phyloP scores from a whole-genome alignment of 2,888 invertebrate genomes.

The Cheilosia vernalis region DNA sequence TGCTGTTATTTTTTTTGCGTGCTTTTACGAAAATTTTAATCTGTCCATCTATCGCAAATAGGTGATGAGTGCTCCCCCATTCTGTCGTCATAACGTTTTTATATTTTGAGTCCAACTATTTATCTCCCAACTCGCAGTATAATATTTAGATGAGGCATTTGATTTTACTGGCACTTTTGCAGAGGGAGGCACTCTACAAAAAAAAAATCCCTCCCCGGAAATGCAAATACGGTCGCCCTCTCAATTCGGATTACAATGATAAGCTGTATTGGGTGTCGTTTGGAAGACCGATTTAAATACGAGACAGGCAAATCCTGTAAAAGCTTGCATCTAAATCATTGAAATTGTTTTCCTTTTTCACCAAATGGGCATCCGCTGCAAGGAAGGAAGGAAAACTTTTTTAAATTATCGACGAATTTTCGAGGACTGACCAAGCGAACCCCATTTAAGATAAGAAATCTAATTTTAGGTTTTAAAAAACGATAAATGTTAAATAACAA shows the following conservation, averaged over 20 bases:
- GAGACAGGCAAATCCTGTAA: conserved; percentile 54
- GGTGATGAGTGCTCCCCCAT: neutral
- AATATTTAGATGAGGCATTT: conserved; percentile 19
- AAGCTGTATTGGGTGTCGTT: conserved; percentile 35
- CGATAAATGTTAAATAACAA: conserved; percentile 30
- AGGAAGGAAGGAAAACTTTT: neutral
- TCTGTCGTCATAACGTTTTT: conserved; percentile 12
- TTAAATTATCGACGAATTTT: conserved; percentile 1
- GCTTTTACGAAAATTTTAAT: conserved; percentile 38
- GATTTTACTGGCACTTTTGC: conserved; percentile 41
- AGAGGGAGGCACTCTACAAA: conserved; percentile 10
- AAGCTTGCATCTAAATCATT: conserved; percentile 50
- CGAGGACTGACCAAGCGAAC: conserved; percentile 22
- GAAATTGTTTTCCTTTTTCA: conserved; percentile 35
- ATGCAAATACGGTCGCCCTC: conserved; percentile 37
- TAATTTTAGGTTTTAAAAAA: conserved; percentile 35
- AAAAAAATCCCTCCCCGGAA: conserved; percentile 1
- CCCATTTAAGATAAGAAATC: conserved; percentile 53
- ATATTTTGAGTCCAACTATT: conserved; percentile 18
- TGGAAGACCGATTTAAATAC: conserved; percentile 16
- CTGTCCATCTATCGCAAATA: conserved; percentile 9
- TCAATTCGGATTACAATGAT: conserved; percentile 45
- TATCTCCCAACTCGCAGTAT: neutral
- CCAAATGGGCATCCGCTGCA: neutral
- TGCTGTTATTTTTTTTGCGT: neutral